Evolutionary conservation across 92 coral and sea anemone genomes (phyloP).

Genomic region (Scolanthus callimorphus): DNA sequence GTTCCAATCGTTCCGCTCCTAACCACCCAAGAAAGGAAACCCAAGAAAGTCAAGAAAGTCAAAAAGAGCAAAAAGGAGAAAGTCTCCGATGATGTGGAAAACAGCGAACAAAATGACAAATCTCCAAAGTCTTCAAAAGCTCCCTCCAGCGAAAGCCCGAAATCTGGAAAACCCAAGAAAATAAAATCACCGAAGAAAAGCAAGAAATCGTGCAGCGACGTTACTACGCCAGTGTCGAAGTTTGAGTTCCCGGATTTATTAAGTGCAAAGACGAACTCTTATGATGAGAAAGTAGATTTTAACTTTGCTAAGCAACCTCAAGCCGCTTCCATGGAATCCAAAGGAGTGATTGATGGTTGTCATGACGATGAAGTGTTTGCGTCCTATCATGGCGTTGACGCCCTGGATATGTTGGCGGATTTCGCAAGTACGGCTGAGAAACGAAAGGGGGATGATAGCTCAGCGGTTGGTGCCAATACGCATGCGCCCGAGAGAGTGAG

Average conservation of each 20-base stretch:
- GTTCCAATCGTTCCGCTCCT: constrained; percentile 9
- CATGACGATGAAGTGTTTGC: constrained; percentile 72
- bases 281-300: constrained; percentile 24
- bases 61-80: constrained; percentile 50
- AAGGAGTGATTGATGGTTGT: constrained; percentile 32
- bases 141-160: constrained; percentile 34
- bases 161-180: constrained; percentile 64
- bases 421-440: constrained; percentile 61
- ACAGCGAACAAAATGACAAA: constrained; percentile 8
- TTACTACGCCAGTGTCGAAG: constrained; percentile 40
- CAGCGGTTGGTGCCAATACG: constrained; percentile 57
- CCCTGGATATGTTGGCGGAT: constrained; percentile 76
- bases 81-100: constrained; percentile 23
- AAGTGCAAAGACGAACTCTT: constrained; percentile 17
- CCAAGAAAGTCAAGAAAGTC: constrained; percentile 52
- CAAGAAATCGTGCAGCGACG: constrained; percentile 20
- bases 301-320: constrained; percentile 45
- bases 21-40: constrained; percentile 31
- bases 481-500: constrained; percentile 53
- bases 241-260: constrained; percentile 47
- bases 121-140: constrained; percentile 31
- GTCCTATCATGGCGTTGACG: constrained; percentile 44
- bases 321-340: constrained; percentile 39
- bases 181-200: constrained; percentile 57
- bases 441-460: constrained; percentile 39